Conservation (phyloP, 2,888 invertebrate species). For the Pseudoips prasinana region DNA sequence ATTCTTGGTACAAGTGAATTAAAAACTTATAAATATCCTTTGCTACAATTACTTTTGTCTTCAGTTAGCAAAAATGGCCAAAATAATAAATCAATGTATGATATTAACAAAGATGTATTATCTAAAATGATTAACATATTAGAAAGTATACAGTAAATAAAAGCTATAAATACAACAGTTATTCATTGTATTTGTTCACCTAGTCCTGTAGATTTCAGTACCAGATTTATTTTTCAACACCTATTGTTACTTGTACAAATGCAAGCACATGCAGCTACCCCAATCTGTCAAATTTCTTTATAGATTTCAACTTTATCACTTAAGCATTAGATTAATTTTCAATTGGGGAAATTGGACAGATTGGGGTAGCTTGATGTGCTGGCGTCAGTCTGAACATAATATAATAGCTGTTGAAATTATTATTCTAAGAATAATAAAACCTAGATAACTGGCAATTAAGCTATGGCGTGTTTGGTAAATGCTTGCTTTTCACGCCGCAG, state of each 20-base stretch:
- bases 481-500: too few relatives aligned
- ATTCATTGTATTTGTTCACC: too few relatives aligned
- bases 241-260: neutral
- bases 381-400: too few relatives aligned
- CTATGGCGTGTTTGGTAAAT: too few relatives aligned
- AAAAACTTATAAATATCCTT: constrained; percentile 51
- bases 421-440: neutral
- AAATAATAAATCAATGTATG: constrained; percentile 42
- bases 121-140: constrained; percentile 48
- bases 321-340: too few relatives aligned
- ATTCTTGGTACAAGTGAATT: constrained; percentile 60
- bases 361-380: too few relatives aligned
- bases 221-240: neutral
- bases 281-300: too few relatives aligned
- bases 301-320: too few relatives aligned
- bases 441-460: too few relatives aligned
- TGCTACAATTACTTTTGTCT: constrained; percentile 51
- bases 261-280: too few relatives aligned
- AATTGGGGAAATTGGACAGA: too few relatives aligned
- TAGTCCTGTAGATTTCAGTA: neutral
- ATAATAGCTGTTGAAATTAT: neutral
- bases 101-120: constrained; percentile 54
- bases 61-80: constrained; percentile 37
- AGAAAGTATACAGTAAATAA: constrained; percentile 34
- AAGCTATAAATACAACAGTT: too few relatives aligned